These are phyloP conservation scores for Cryptocheilus praepositus DNA, from an alignment of 2,888 invertebrate species.

Conservation along the genomic window DNA sequence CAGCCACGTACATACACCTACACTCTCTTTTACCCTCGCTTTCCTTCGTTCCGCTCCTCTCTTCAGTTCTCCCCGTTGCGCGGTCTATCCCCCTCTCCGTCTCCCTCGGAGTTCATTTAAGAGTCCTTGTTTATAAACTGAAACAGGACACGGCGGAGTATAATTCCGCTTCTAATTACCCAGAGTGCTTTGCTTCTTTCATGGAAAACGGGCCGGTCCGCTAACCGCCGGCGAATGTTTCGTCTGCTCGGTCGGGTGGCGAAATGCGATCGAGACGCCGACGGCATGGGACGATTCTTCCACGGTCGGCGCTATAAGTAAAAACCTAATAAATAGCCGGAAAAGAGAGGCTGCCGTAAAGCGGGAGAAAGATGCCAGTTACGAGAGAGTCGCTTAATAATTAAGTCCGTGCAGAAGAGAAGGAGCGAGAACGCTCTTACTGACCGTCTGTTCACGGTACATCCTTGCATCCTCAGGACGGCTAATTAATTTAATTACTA, in stretches of 20 bases:
- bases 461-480: constrained; percentile 67
- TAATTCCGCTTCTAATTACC: constrained; percentile 72
- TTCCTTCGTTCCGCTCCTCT: neutral
- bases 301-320: constrained; percentile 63
- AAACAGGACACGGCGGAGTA: constrained; percentile 71
- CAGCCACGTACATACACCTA: no score
- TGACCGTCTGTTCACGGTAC: constrained; percentile 33
- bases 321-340: constrained; percentile 73
- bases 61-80: constrained; percentile 11
- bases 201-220: constrained; percentile 53
- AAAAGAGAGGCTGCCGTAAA: constrained; percentile 41
- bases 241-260: constrained; percentile 48
- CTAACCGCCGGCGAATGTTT: constrained; percentile 58
- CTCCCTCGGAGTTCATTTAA: constrained; percentile 67
- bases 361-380: constrained; percentile 1
- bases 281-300: constrained; percentile 63
- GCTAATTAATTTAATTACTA: constrained; percentile 74
- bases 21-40: neutral
- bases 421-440: constrained; percentile 48
- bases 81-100: constrained; percentile 14
- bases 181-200: constrained; percentile 71
- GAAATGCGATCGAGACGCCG: constrained; percentile 41
- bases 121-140: constrained; percentile 72
- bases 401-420: constrained; percentile 70
- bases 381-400: constrained; percentile 64